phyloP scores from a whole-genome alignment of 1,140 invertebrate species.

The Bombus balteatus region DNA sequence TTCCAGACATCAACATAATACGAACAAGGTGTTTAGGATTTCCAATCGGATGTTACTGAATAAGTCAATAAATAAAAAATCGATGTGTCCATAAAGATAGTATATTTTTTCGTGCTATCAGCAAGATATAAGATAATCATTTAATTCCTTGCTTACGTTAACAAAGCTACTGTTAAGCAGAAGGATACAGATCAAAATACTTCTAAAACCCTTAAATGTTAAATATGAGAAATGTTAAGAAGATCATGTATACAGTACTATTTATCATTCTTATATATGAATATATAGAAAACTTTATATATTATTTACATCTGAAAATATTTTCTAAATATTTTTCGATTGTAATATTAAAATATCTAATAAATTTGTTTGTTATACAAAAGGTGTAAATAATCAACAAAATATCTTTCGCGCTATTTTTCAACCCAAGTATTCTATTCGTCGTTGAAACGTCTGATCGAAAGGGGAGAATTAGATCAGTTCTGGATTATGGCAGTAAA shows the following conservation, averaged over 20 bases:
- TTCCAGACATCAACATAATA: too few species aligned
- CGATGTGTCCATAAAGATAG: background rate
- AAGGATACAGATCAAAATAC: background rate
- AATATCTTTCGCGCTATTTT: background rate
- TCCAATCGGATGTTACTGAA: background rate
- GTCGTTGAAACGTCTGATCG: constrained; percentile 14
- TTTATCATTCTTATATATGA: background rate
- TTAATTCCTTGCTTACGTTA: background rate
- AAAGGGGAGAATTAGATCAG: constrained; percentile 33
- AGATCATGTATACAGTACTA: constrained; percentile 57
- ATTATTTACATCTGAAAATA: background rate
- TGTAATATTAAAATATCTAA: background rate
- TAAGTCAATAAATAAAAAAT: background rate
- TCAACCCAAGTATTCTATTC: background rate
- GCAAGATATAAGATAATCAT: constrained; percentile 13
- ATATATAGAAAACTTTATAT: background rate
- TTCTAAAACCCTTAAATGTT: background rate
- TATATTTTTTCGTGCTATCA: constrained; percentile 11
- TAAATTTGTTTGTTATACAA: background rate
- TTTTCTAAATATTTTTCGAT: background rate
- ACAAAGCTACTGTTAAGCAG: background rate
- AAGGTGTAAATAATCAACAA: background rate
- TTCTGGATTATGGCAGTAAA: background rate
- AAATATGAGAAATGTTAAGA: constrained; percentile 40
- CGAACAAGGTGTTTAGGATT: background rate